Evolutionary conservation across 2,888 invertebrate species (phyloP).

Genomic region (Diaperis boleti): DNA sequence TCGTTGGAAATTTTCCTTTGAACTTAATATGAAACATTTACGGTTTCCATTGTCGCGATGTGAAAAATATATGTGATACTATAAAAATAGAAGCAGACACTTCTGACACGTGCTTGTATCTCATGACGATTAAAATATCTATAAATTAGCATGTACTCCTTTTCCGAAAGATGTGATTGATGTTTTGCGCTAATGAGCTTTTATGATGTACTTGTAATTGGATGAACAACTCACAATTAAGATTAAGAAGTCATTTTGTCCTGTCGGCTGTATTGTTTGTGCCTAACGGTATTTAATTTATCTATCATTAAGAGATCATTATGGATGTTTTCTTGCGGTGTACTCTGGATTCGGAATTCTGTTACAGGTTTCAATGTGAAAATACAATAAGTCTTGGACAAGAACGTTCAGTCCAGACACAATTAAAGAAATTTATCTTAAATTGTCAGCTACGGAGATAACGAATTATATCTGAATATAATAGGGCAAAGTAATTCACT

Average conservation of each 20-base stretch:
- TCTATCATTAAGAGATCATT: not conserved
- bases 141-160: not conserved
- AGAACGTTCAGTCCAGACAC: too few relatives aligned
- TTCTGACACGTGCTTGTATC: not conserved
- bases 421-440: too few relatives aligned
- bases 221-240: not conserved
- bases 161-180: not conserved
- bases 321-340: too few relatives aligned
- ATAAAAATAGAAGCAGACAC: not conserved
- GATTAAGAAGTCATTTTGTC: not conserved
- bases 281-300: not conserved
- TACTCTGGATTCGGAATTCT: too few relatives aligned
- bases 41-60: not conserved
- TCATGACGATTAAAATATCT: not conserved
- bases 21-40: not conserved
- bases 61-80: not conserved
- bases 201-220: not conserved
- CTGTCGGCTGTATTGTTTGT: not conserved
- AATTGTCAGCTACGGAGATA: too few relatives aligned
- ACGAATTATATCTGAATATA: too few relatives aligned
- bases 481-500: too few relatives aligned
- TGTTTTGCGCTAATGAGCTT: not conserved
- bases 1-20: not conserved
- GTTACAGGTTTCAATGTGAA: too few relatives aligned
- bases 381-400: too few relatives aligned